phyloP scores from a whole-genome alignment of 1,140 invertebrate species.

The Asbolus verrucosus region DNA sequence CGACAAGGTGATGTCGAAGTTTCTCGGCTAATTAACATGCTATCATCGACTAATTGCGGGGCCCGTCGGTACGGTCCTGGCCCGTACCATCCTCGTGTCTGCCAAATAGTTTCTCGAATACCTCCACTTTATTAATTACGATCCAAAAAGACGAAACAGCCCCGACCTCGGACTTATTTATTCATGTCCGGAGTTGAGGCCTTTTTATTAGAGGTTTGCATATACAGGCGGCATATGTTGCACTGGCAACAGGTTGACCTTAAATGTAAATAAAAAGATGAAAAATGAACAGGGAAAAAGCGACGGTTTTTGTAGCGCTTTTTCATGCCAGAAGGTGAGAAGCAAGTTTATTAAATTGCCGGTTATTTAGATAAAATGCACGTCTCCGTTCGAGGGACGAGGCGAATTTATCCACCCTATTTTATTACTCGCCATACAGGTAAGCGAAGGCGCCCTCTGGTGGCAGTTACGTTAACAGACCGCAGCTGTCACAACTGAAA shows the following conservation, averaged over 20 bases:
- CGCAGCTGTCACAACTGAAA: not conserved
- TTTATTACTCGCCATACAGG: conserved; percentile 30
- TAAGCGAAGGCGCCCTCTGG: conserved; percentile 11
- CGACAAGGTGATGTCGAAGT: conserved; percentile 51
- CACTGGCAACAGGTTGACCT: conserved; percentile 35
- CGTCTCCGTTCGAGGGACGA: conserved; percentile 19
- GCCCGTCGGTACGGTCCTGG: conserved; percentile 39
- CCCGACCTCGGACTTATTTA: not conserved
- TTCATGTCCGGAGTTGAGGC: not conserved
- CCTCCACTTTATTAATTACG: not conserved
- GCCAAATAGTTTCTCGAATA: conserved; percentile 4
- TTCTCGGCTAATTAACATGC: conserved; percentile 53
- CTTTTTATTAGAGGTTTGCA: conserved; percentile 15
- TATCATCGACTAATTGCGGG: conserved; percentile 51
- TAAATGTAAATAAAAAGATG: conserved; percentile 39
- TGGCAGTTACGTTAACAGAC: conserved; percentile 12
- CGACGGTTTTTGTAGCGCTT: conserved; percentile 23
- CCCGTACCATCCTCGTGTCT: conserved; percentile 53
- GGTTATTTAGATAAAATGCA: conserved; percentile 37
- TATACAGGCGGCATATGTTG: conserved; percentile 29
- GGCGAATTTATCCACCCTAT: conserved; percentile 10
- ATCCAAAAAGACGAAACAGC: not conserved
- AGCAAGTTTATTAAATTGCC: conserved; percentile 35
- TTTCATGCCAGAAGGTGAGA: conserved; percentile 35
- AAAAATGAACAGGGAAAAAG: conserved; percentile 29